Conservation (phyloP, 2,888 invertebrate species). For the Congeria kusceri region DNA sequence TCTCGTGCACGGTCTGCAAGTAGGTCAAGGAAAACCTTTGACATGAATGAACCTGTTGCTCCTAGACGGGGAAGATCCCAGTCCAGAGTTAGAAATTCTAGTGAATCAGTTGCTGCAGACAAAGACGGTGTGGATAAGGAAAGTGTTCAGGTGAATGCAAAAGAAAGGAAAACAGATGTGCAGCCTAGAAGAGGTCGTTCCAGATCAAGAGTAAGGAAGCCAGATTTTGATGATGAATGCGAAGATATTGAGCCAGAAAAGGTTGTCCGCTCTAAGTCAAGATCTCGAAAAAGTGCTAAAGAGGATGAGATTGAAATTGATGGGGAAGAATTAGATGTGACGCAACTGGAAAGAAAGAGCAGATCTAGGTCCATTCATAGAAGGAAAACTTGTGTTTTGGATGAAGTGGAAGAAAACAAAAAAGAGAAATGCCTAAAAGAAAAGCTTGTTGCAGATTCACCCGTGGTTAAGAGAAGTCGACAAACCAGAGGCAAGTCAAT, state of each 20-base stretch:
- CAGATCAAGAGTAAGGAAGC: conserved; percentile 18
- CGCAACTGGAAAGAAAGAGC: conserved; percentile 14
- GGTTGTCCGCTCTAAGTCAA: conserved; percentile 1
- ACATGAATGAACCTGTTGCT: conserved; percentile 2
- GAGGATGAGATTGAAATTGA: conserved; percentile 2
- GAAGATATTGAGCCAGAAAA: background rate
- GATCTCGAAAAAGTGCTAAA: background rate
- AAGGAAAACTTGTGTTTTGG: conserved; percentile 5
- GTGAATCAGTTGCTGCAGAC: background rate
- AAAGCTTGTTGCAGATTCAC: background rate
- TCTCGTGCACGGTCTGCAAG: conserved; percentile 19
- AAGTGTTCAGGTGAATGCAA: background rate
- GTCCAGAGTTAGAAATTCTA: conserved; percentile 16
- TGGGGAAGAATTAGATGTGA: conserved; percentile 9
- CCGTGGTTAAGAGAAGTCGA: too few relatives aligned
- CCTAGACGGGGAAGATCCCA: conserved; percentile 20
- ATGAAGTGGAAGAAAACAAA: conserved; percentile 2
- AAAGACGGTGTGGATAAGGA: background rate
- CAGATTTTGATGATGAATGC: background rate
- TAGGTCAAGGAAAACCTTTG: conserved; percentile 13
- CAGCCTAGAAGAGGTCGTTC: background rate
- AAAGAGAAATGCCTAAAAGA: background rate
- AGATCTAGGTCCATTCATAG: conserved; percentile 19
- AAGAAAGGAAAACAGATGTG: background rate
- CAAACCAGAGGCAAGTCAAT: conserved; percentile 17